Base-by-base conservation (phyloP, 2,797 vertebrate species). In the Scolopax bukidnonensis region DNA sequence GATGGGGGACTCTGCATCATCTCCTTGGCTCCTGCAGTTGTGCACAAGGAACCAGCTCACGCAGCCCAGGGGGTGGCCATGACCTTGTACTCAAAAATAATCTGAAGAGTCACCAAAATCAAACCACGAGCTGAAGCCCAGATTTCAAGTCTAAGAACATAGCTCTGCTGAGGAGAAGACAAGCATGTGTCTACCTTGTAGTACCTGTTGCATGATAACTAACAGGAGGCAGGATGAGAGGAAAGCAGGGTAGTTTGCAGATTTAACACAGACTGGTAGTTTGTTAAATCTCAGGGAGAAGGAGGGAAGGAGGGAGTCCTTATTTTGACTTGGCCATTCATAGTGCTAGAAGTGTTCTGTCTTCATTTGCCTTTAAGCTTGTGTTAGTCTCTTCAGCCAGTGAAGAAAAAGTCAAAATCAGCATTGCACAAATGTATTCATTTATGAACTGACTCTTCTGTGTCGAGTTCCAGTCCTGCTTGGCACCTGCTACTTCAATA, bases 191-290 rank as follows among this genome's bases (percentile, higher is more conserved):
- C 36, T 33, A 3, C 33, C 24, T 54, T 9, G 12, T 20, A 0
- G 0, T 6, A 30, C 40, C 10, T 11, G 4, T 48, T 56, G 24
- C 25, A 2, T n/a, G 10, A 0, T 19, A 6, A 18, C 38, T 11
- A n/a, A 4, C 16, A 25, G 50, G 36, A 54, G 53, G 24, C 8
- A 19, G 30, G 9, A 47, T 32, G 15, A 2, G 48, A 54, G 56
- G 47, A 68, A 24, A 43, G 32, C 21, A 10, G 53, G 6, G 33
- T 21, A 10, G 10, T 74, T 54, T 20, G 30, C 50, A 63, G 65
- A 3, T 36, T 40, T 41, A 41, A 56, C 4, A 7, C 16, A 47
- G 48, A 12, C 40, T 90, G 48, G 56, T 69, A 10, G 12, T 32
- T 78, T 19, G n/a, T 23, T 69, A 30, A 21, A 45, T 45, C 54